A percentile compares a stretch with the other conserved stretches of the same genome.
Conservation (phyloP, 2,113 vertebrate genomes). For the Orycteropus afer region DNA sequence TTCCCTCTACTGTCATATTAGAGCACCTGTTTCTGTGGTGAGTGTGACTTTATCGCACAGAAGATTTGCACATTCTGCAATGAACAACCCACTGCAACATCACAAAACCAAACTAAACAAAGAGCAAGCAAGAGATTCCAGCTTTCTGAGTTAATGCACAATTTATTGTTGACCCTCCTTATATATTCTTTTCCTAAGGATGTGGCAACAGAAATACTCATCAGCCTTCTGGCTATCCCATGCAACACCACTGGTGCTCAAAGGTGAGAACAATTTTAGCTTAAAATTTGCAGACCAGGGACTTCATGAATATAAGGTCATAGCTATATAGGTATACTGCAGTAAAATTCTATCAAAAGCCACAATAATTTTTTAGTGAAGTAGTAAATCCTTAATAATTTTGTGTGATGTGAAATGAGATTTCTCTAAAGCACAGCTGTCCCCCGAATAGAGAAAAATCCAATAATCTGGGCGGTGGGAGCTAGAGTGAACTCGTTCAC, state of each 20-base stretch:
- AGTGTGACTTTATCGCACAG: too few relatives aligned
- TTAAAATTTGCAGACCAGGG: background rate
- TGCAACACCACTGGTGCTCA: rapidly evolving
- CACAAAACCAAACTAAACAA: background rate
- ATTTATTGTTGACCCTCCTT: background rate
- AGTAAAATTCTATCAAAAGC: rapidly evolving
- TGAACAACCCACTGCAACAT: rapidly evolving
- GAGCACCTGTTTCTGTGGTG: rapidly evolving
- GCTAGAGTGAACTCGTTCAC: rapidly evolving
- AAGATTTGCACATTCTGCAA: background rate
- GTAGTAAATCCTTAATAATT: rapidly evolving
- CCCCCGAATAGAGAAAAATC: rapidly evolving
- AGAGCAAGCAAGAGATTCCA: rapidly evolving
- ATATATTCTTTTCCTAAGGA: background rate
- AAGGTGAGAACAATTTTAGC: background rate
- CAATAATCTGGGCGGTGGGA: rapidly evolving
- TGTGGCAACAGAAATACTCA: rapidly evolving
- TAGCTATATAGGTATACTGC: rapidly evolving
- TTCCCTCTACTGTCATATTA: rapidly evolving
- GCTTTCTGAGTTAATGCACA: background rate
- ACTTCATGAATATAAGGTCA: rapidly evolving
- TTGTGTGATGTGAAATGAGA: background rate
- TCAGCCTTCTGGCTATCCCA: rapidly evolving
- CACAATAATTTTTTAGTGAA: background rate
- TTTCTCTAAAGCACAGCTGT: background rate